phyloP scores from a whole-genome alignment of 2,888 invertebrate species.

The Athalia rosae region DNA sequence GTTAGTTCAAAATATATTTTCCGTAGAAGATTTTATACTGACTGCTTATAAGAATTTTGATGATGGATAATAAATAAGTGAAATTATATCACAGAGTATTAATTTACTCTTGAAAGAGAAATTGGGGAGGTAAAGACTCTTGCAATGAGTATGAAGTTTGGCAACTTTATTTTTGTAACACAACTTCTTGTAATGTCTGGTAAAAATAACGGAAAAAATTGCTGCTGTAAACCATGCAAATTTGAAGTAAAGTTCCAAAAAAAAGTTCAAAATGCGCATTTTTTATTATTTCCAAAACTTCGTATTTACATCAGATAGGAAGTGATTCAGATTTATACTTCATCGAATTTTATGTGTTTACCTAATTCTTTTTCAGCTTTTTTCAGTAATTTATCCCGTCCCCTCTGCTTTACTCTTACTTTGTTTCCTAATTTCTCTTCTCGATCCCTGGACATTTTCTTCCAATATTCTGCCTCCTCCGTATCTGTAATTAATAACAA shows the following conservation, averaged over 20 bases:
- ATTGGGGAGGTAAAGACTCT: neutral
- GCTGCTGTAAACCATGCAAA: constrained; percentile 2
- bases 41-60: too few species aligned
- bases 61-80: too few species aligned
- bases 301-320: neutral
- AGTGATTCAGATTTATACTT: constrained; percentile 64
- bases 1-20: too few species aligned
- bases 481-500: constrained; percentile 77
- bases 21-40: too few species aligned
- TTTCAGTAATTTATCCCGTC: constrained; percentile 77
- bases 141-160: neutral
- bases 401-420: constrained; percentile 76
- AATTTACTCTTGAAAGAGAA: neutral
- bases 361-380: constrained; percentile 82
- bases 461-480: constrained; percentile 88
- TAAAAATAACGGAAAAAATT: neutral
- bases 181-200: neutral
- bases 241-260: constrained; percentile 22
- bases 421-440: constrained; percentile 75
- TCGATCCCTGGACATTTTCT: constrained; percentile 81
- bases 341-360: constrained; percentile 84
- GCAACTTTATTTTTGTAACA: neutral
- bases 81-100: too few species aligned
- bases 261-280: neutral
- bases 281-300: neutral